Base-by-base conservation (phyloP, 64 coral and sea anemone species). In the Pachyseris speciosa region DNA sequence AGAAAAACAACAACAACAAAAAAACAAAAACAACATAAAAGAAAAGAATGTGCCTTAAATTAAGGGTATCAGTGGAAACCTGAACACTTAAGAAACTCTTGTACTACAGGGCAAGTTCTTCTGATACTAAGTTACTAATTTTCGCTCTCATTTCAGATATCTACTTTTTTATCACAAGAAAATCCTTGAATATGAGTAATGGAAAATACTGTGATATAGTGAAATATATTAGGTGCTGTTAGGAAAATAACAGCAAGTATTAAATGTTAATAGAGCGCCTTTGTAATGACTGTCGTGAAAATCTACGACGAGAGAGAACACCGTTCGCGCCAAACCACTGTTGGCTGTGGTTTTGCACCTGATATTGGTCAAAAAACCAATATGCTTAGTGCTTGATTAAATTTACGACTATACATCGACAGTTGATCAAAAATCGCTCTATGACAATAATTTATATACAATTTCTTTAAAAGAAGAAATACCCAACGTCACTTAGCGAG, bases 131-230 rank as follows among this genome's bases (percentile, higher is more conserved):
- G 1, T 76, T 17, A 28, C 1, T 19, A 50, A 31, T 13, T 27
- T 81, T 61, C 40, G 1, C 59, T 60, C 72, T 71, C 51, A 26
- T 83, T 91, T 53, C 66, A 95, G 94, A 40, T 95, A 95, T 95
- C 88, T 95, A 29, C 89, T 95, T 11, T 95, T 95, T 64, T 95
- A 95, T 53, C 94, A 95, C 89, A 91, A 91, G 89, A 91, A 91
- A 71, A 67, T 95, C 25, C 89, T 95, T 22, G 94, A 95, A 47
- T 95, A 95, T 49, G 94, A 95, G 32, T 95, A 80, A 69, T 71
- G 7, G 9, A 8, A 39, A 33, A 19, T 11, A 49, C 44, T 31
- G 53, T 11, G 6, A 42, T 71, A 27, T 39, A 47, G 20, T 33
- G 41, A 47, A 16, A 51, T 42, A 34, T 25, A 33, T 50, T 38